A percentile compares a stretch with the other conserved stretches of the same genome.
These are phyloP conservation scores for Proales similis DNA, from an alignment of 1,140 invertebrate genomes.

Conservation along the genomic window DNA sequence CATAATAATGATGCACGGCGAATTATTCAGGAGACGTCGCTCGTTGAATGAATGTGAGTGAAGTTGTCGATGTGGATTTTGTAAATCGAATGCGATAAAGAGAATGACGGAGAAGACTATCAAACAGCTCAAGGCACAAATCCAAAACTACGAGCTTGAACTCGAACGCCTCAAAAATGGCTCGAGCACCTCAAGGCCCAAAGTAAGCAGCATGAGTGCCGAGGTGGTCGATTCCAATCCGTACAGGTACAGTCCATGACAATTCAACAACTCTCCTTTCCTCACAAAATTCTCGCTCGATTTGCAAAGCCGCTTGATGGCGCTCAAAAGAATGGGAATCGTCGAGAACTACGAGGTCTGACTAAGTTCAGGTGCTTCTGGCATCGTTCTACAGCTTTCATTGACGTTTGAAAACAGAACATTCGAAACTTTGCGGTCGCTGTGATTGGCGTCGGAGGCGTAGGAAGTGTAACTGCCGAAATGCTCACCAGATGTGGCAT, in stretches of 20 bases:
- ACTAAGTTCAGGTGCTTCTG: too few species aligned
- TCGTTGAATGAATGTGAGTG: too few species aligned
- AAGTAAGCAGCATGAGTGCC: constrained; percentile 33
- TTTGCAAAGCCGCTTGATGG: constrained; percentile 81
- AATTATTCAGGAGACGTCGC: too few species aligned
- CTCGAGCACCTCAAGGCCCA: constrained; percentile 9
- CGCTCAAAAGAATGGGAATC: constrained; percentile 95
- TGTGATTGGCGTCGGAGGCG: constrained; percentile 94
- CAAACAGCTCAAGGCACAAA: constrained; percentile 20
- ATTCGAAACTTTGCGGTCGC: constrained; percentile 83
- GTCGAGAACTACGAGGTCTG: constrained; percentile 86
- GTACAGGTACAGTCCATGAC: constrained; percentile 68
- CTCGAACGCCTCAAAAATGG: constrained; percentile 22
- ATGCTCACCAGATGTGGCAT: constrained; percentile 95
- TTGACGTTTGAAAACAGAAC: constrained; percentile 51
- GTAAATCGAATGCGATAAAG: background rate
- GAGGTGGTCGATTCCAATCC: constrained; percentile 97
- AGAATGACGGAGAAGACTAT: constrained; percentile 20
- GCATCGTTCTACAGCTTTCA: background rate
- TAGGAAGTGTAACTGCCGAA: constrained; percentile 97
- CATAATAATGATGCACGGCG: too few species aligned
- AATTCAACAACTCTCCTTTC: constrained; percentile 21
- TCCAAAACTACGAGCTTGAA: constrained; percentile 20
- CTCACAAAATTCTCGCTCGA: constrained; percentile 32
- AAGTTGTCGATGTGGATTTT: background rate